Evolutionary conservation across 2,113 vertebrate species (phyloP).

Genomic region (Phaethon lepturus): DNA sequence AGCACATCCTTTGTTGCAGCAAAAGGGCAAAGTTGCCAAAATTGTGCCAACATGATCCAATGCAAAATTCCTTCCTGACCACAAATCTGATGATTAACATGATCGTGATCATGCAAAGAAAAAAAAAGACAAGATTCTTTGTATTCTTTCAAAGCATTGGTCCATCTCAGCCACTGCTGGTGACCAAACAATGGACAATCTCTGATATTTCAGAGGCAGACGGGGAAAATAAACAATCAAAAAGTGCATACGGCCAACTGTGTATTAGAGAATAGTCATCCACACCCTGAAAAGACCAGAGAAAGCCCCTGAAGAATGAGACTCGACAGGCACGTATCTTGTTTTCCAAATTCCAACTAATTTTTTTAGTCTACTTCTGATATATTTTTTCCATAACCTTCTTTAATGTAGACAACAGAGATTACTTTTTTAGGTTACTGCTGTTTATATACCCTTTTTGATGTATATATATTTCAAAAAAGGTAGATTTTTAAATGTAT

Average conservation of each 20-base stretch:
- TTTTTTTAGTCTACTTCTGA: not conserved
- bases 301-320: not conserved
- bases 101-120: not conserved
- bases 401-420: not conserved
- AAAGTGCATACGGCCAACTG: not conserved
- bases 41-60: not conserved
- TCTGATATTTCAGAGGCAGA: not conserved
- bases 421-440: not conserved
- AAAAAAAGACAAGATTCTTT: not conserved
- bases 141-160: not conserved
- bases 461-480: not conserved
- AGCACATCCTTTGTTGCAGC: not conserved
- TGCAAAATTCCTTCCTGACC: slow-evolving; percentile 29
- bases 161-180: not conserved
- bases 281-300: not conserved
- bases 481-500: not conserved
- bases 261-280: not conserved
- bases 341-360: not conserved
- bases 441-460: not conserved
- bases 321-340: not conserved
- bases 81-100: slow-evolving; percentile 3
- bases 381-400: not conserved
- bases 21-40: not conserved
- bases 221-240: slow-evolving; percentile 7
- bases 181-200: slow-evolving; percentile 20